These are phyloP conservation scores for Philotrypesis tridentata DNA, from an alignment of 1,140 invertebrate species.

Conservation along the genomic window DNA sequence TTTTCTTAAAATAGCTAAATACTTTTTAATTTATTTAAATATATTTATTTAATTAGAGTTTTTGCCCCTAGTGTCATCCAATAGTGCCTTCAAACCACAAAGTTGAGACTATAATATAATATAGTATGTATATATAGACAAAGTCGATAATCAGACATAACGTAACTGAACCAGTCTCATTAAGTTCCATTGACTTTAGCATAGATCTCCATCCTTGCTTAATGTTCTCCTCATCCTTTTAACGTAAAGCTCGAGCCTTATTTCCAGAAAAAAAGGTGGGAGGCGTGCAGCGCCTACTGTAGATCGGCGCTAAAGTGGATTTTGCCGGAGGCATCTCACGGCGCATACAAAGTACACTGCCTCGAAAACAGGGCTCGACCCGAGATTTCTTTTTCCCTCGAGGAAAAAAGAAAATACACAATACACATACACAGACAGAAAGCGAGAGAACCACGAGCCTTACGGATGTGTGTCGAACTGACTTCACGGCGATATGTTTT, in stretches of 20 bases:
- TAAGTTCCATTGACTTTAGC: too few relatives aligned
- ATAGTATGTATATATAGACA: too few relatives aligned
- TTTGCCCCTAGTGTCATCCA: too few relatives aligned
- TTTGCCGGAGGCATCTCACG: not conserved
- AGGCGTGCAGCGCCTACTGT: slow-evolving; percentile 11
- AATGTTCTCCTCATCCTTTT: not conserved
- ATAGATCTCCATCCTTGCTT: not conserved
- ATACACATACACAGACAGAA: too few relatives aligned
- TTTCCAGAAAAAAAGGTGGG: not conserved
- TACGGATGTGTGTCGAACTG: not conserved
- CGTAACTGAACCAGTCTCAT: too few relatives aligned
- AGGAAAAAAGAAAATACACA: too few relatives aligned
- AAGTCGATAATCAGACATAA: too few relatives aligned
- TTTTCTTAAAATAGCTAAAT: too few relatives aligned
- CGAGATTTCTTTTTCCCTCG: not conserved
- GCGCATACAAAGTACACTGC: not conserved
- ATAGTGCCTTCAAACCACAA: too few relatives aligned
- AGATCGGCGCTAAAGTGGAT: slow-evolving; percentile 4
- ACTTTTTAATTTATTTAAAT: too few relatives aligned
- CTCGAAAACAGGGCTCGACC: not conserved
- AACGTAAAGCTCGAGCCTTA: not conserved
- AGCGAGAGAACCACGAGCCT: not conserved
- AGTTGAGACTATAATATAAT: too few relatives aligned
- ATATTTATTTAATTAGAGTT: too few relatives aligned
- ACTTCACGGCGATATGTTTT: not conserved